These are phyloP conservation scores for Acutogordius australiensis DNA, from an alignment of 2,888 invertebrate genomes.

Conservation along the genomic window DNA sequence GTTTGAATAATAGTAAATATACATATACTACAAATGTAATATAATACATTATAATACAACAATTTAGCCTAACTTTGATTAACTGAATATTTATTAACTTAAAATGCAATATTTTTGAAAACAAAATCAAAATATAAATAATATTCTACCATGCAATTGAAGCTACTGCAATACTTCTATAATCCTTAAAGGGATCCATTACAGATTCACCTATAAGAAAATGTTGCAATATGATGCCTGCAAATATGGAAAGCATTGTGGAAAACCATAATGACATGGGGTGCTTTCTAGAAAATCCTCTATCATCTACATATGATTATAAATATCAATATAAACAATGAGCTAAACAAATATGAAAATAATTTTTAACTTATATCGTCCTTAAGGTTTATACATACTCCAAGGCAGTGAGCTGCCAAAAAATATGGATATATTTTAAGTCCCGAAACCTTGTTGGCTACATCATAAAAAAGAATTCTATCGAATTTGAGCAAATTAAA, in stretches of 20 bases:
- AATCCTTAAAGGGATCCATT: constrained; percentile 71
- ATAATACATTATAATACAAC: too few relatives aligned
- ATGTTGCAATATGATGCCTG: constrained; percentile 79
- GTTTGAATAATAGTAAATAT: too few relatives aligned
- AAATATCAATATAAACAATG: not conserved
- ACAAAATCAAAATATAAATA: not conserved
- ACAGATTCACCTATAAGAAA: constrained; percentile 80
- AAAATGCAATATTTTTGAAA: too few relatives aligned
- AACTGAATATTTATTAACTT: too few relatives aligned
- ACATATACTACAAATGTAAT: too few relatives aligned
- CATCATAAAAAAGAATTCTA: constrained; percentile 76
- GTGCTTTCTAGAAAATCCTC: constrained; percentile 74
- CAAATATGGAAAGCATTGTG: constrained; percentile 85
- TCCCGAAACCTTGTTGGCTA: constrained; percentile 93
- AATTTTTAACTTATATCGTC: constrained; percentile 39
- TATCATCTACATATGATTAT: constrained; percentile 36
- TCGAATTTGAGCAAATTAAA: constrained; percentile 34
- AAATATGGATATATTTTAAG: constrained; percentile 98
- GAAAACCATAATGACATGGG: constrained; percentile 90
- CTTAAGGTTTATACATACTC: constrained; percentile 69
- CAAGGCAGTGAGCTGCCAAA: constrained; percentile 76
- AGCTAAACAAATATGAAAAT: too few relatives aligned
- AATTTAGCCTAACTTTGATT: too few relatives aligned
- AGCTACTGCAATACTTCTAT: constrained; percentile 62
- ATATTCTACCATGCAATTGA: constrained; percentile 63